Base-by-base conservation (phyloP, 2,113 vertebrate species). In the Clarias macrocephalus region DNA sequence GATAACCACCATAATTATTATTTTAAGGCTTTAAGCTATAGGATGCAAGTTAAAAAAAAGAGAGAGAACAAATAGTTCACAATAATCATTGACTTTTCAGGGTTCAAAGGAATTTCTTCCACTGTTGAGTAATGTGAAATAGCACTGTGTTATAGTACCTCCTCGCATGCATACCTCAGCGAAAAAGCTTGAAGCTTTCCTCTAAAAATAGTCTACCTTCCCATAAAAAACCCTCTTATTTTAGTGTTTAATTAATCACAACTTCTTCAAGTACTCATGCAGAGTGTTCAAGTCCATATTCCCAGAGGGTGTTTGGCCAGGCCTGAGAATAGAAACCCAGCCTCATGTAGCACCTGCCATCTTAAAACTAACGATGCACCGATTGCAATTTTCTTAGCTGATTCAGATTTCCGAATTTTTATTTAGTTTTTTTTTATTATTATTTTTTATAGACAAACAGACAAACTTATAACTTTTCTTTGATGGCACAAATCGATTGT, bases 231-330 rank as follows among this genome's bases (percentile, higher is more conserved):
- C 37, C 37, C 86, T 83, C 70, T 83, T 77, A 76, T 83, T 83
- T 83, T 66, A 42, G 72, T 57, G 42, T 66, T 83, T 87, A 83
- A 87, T 83, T 87, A 87, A 87, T 87, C 59, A 87, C 70, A 83
- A 59, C 81, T 77, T 83, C 23, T 62, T 56, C 48, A 83, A 57
- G 48, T 76, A 63, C 70, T 83, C 62, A 23, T 65, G 80, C 86
- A 72, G 52, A 59, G 65, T 72, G 56, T 57, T 75, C 42, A 42
- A 77, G 59, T 60, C 15, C 42, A 42, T 66, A 87, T 66, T 77
- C 59, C 81, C 81, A 76, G 19, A 75, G 59, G 57, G 42, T 57
- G 25, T 7, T 73, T 37, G 9, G 30, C 62, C 18, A 28, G 73
- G 33, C 77, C 33, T 52, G 52, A 72, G 65, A 86, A 86, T 52